phyloP scores from a whole-genome alignment of 1,140 invertebrate species.

The Drosophila bocki region DNA sequence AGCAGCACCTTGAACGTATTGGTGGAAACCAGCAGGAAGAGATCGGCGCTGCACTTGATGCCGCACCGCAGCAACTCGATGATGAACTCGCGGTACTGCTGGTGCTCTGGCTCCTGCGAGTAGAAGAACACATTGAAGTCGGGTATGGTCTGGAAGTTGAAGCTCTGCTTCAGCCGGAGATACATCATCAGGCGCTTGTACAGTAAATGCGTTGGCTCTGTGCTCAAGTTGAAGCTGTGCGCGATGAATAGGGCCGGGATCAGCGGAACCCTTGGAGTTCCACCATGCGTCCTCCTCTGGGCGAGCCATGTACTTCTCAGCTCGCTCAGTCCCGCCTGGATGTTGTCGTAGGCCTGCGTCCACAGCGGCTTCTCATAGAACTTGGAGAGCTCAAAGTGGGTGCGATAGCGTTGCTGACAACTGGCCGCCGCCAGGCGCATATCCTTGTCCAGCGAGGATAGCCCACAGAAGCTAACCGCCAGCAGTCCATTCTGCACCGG shows the following conservation, averaged over 20 bases:
- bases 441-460: conserved; percentile 87
- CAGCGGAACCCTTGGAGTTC: conserved; percentile 86
- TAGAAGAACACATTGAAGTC: conserved; percentile 90
- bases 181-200: conserved; percentile 88
- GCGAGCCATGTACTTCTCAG: conserved; percentile 72
- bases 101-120: conserved; percentile 87
- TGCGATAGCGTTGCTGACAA: conserved; percentile 88
- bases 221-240: conserved; percentile 87
- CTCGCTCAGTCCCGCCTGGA: conserved; percentile 86
- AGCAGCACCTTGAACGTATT: conserved; percentile 88
- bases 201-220: conserved; percentile 87
- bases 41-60: conserved; percentile 87
- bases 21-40: conserved; percentile 87
- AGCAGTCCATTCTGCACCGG: conserved; percentile 88
- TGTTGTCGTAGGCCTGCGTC: conserved; percentile 85
- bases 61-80: conserved; percentile 88
- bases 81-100: conserved; percentile 88
- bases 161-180: conserved; percentile 88
- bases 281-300: conserved; percentile 72
- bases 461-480: conserved; percentile 87
- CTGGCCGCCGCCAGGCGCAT: conserved; percentile 88
- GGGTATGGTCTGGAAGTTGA: conserved; percentile 89
- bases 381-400: conserved; percentile 83
- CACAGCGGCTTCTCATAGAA: conserved; percentile 85
- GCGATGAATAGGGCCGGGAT: conserved; percentile 89